phyloP scores from a whole-genome alignment of 2,797 vertebrate species.

The Propithecus deckenii region DNA sequence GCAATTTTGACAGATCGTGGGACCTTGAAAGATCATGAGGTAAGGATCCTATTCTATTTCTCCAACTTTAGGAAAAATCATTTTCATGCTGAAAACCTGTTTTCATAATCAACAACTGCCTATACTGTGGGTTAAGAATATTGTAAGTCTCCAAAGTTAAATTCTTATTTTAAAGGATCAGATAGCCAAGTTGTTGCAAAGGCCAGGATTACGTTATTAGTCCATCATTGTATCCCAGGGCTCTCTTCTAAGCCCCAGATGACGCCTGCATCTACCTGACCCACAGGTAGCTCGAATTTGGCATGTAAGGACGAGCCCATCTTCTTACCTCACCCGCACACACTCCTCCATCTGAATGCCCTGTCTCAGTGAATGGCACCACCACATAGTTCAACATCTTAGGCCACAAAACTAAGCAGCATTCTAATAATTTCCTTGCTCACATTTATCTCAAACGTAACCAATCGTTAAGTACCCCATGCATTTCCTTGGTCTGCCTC shows the following conservation, averaged over 20 bases:
- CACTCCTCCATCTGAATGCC: neutral
- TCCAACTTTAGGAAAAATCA: neutral
- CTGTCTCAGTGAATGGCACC: neutral
- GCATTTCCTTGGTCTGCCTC: neutral
- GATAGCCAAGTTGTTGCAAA: neutral
- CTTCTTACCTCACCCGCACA: neutral
- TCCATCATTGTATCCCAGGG: neutral
- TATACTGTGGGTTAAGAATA: neutral
- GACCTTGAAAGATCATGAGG: neutral
- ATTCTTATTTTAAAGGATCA: neutral
- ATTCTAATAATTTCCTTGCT: neutral
- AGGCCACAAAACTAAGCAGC: neutral
- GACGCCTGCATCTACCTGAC: neutral
- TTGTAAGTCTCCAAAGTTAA: neutral
- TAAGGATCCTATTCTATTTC: neutral
- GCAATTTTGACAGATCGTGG: accelerated
- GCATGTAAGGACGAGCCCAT: neutral
- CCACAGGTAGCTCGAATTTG: neutral
- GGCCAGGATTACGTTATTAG: neutral
- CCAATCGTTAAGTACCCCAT: too few relatives aligned
- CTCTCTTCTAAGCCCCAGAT: neutral
- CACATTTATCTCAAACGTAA: neutral
- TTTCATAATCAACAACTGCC: neutral
- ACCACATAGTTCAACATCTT: neutral
- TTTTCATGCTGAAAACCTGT: neutral